These are phyloP conservation scores for Cosmia pyralina DNA, from an alignment of 2,888 invertebrate genomes.

Conservation along the genomic window DNA sequence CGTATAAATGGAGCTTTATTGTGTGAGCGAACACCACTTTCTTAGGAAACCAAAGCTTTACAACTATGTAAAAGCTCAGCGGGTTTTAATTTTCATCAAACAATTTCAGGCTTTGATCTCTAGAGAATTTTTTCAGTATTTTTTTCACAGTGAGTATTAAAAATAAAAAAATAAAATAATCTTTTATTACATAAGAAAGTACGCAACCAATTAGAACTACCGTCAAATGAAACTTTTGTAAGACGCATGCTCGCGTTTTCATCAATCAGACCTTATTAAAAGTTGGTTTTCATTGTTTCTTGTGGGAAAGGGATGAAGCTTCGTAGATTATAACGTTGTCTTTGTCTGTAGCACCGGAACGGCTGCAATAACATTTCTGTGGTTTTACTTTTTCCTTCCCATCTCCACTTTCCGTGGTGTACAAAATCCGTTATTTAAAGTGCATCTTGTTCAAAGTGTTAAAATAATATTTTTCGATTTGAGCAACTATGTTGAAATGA, in stretches of 20 bases:
- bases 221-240: neutral
- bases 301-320: neutral
- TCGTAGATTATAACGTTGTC: neutral
- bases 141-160: neutral
- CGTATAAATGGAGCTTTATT: no score
- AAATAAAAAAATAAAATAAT: no score
- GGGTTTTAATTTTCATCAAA: neutral
- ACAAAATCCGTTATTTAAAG: conserved; percentile 1
- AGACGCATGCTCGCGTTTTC: neutral
- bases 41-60: no score
- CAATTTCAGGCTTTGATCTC: neutral
- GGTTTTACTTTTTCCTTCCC: neutral
- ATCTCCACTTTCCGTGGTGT: neutral
- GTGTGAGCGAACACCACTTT: no score
- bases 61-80: neutral
- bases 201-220: neutral
- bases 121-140: neutral
- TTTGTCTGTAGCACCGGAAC: neutral
- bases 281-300: neutral
- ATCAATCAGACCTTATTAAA: neutral
- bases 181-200: no score
- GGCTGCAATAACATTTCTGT: neutral
- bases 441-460: conserved; percentile 1
- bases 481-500: conserved; percentile 10
- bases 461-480: conserved; percentile 20